Evolutionary conservation across 2,888 invertebrate genomes (phyloP).

Genomic region (Crocallis elinguaria): DNA sequence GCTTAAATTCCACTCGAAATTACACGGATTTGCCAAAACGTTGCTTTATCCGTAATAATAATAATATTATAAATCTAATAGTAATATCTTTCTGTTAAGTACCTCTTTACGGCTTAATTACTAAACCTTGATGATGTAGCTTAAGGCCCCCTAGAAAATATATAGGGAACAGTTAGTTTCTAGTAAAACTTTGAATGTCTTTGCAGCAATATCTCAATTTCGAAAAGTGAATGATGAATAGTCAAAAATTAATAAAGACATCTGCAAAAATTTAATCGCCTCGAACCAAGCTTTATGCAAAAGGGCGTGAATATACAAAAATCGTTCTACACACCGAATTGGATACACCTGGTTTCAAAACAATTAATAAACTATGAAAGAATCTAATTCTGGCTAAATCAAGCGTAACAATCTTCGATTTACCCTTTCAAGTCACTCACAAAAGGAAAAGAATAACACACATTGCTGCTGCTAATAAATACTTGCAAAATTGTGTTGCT

Average conservation of each 20-base stretch:
- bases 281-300: conserved; percentile 25
- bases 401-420: conserved; percentile 55
- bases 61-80: too few relatives aligned
- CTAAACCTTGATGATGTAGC: too few relatives aligned
- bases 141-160: too few relatives aligned
- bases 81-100: too few relatives aligned
- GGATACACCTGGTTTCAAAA: conserved; percentile 48
- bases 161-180: too few relatives aligned
- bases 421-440: conserved; percentile 1
- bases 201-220: background rate
- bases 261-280: conserved; percentile 18
- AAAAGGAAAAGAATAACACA: conserved; percentile 8
- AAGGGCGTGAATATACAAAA: conserved; percentile 55
- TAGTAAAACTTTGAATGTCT: background rate
- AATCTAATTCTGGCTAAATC: conserved; percentile 52
- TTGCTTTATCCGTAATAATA: too few relatives aligned
- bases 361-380: conserved; percentile 46
- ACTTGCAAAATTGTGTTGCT: background rate
- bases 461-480: conserved; percentile 18
- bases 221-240: background rate
- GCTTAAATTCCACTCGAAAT: too few relatives aligned
- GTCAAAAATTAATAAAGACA: conserved; percentile 21
- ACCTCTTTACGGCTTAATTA: too few relatives aligned
- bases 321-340: conserved; percentile 30
- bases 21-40: too few relatives aligned